phyloP scores from a whole-genome alignment of 2,113 vertebrate genomes.

The Rhineura floridana region DNA sequence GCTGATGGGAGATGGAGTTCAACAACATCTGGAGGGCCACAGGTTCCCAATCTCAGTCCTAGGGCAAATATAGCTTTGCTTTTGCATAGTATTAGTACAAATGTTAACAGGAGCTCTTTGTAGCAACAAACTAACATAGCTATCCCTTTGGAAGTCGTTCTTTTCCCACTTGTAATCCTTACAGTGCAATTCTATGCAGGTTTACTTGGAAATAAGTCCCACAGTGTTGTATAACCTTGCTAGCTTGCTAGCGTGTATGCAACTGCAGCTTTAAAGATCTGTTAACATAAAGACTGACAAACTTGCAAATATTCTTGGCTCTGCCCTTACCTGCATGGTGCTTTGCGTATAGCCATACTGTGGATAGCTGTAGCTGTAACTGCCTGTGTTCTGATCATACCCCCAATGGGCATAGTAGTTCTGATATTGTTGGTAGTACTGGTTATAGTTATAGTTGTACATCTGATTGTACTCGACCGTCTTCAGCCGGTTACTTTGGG shows the following conservation, averaged over 20 bases:
- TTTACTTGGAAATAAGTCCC: background rate
- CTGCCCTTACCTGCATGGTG: conserved; percentile 79
- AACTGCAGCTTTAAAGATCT: background rate
- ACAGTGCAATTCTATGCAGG: background rate
- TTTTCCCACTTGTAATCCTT: background rate
- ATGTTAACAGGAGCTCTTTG: background rate
- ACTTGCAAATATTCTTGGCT: fast-evolving
- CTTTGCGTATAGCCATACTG: conserved; percentile 89
- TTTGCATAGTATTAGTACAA: background rate
- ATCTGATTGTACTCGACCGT: conserved; percentile 80
- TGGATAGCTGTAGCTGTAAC: conserved; percentile 87
- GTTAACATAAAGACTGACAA: background rate
- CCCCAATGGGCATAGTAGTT: conserved; percentile 89
- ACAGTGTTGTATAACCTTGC: background rate
- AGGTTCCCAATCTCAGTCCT: too few species aligned
- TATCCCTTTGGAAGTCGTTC: background rate
- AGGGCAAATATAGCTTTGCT: background rate
- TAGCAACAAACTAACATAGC: background rate
- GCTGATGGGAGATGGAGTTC: too few species aligned
- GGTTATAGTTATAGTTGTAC: conserved; percentile 82
- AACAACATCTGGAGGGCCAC: too few species aligned
- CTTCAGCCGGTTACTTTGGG: conserved; percentile 77
- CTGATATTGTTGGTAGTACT: conserved; percentile 87
- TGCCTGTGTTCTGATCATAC: conserved; percentile 86
- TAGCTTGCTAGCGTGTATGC: background rate